Evolutionary conservation across 2,113 vertebrate species (phyloP).

Genomic region (Silurus asotus): DNA sequence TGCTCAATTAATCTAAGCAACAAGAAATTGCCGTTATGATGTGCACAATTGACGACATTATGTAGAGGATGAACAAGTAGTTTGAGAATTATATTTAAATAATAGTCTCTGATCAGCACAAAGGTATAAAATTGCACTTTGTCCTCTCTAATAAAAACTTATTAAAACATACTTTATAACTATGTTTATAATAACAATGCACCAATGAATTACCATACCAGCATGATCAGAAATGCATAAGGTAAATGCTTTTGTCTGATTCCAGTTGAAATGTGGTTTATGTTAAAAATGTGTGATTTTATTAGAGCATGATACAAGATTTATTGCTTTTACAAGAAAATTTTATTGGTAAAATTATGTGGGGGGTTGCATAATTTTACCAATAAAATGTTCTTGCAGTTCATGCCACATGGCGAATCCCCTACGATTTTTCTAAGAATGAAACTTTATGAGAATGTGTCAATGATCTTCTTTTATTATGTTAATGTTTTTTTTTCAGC

Average conservation of each 20-base stretch:
- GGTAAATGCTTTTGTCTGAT: slow-evolving; percentile 12
- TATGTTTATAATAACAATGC: background rate
- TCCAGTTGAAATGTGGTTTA: slow-evolving; percentile 28
- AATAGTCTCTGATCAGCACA: background rate
- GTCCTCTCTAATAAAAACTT: background rate
- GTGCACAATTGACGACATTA: too few species aligned
- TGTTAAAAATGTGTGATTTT: slow-evolving; percentile 41
- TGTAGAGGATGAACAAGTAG: too few species aligned
- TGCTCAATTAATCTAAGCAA: too few species aligned
- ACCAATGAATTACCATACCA: background rate
- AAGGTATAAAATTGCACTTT: background rate
- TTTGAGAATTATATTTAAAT: too few species aligned
- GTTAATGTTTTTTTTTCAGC: background rate
- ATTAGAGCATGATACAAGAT: slow-evolving; percentile 30
- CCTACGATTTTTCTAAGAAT: background rate
- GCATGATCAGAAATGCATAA: background rate
- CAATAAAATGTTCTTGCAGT: background rate
- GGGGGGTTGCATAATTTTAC: too few species aligned
- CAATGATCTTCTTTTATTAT: slow-evolving; percentile 15
- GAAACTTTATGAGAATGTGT: slow-evolving; percentile 22
- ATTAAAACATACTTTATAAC: background rate
- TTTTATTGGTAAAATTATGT: slow-evolving; percentile 35
- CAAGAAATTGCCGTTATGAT: too few species aligned
- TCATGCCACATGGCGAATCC: slow-evolving; percentile 21
- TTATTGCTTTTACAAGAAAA: slow-evolving; percentile 27